Conservation (phyloP, 37 sponge, comb jelly and placozoan species). For the Petrosia ficiformis region DNA sequence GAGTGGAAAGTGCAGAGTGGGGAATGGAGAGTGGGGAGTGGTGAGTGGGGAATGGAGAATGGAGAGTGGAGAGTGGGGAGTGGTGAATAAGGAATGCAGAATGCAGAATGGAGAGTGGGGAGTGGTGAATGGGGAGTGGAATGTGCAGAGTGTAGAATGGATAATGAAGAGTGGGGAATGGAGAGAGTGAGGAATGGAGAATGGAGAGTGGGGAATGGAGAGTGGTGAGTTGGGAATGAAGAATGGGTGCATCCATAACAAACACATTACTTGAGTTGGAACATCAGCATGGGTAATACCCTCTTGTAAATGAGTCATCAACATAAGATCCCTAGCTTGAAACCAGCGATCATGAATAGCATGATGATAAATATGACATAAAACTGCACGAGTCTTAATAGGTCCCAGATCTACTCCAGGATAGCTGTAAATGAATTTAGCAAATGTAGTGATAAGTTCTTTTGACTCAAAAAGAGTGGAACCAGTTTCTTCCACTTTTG, state of each 20-base stretch:
- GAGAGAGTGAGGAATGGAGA: too few species aligned
- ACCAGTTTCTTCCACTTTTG: not conserved
- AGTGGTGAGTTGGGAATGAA: too few species aligned
- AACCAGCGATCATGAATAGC: slow-evolving; percentile 92
- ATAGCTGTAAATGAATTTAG: slow-evolving; percentile 72
- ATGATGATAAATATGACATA: slow-evolving; percentile 95
- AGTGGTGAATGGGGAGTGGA: not conserved
- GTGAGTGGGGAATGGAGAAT: not conserved
- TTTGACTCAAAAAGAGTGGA: slow-evolving; percentile 20
- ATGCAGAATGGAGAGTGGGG: not conserved
- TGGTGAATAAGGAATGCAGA: not conserved
- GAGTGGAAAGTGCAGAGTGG: not conserved
- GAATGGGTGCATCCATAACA: too few species aligned
- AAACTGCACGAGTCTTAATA: slow-evolving; percentile 83
- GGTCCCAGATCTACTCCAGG: slow-evolving; percentile 34
- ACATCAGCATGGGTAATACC: slow-evolving; percentile 82
- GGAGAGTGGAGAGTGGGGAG: too few species aligned
- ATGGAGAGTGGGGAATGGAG: too few species aligned
- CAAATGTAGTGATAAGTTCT: slow-evolving; percentile 43
- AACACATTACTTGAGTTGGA: slow-evolving; percentile 92
- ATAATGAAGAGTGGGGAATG: not conserved
- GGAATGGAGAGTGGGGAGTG: too few species aligned
- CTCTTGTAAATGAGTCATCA: slow-evolving; percentile 98
- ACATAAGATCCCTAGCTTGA: slow-evolving; percentile 89
- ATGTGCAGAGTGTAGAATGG: not conserved